Conservation (phyloP, 1,140 invertebrate genomes). For the Eueides isabella region DNA sequence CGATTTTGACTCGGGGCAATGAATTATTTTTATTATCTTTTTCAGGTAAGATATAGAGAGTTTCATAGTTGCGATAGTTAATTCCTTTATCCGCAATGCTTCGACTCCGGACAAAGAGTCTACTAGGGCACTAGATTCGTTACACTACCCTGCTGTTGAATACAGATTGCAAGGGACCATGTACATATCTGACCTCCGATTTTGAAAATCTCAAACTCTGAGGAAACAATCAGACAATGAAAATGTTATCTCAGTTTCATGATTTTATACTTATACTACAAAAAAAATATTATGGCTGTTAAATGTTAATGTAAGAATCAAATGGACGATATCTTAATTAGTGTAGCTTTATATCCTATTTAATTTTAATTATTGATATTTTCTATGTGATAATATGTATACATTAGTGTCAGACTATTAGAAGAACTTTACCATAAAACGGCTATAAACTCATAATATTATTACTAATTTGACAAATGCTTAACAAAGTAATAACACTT, state of each 20-base stretch:
- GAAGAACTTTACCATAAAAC: not conserved
- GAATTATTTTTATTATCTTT: too few relatives aligned
- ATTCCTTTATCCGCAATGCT: too few relatives aligned
- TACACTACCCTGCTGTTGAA: too few relatives aligned
- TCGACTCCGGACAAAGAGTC: too few relatives aligned
- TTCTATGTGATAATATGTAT: not conserved
- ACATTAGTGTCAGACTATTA: not conserved
- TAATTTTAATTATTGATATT: not conserved
- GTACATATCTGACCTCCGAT: not conserved
- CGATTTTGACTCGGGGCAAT: too few relatives aligned
- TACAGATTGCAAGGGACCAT: too few relatives aligned
- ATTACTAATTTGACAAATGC: conserved; percentile 22
- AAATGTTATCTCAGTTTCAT: not conserved
- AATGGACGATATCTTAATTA: not conserved
- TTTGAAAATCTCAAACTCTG: not conserved
- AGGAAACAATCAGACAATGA: not conserved
- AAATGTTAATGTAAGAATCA: too few relatives aligned
- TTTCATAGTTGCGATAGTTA: too few relatives aligned
- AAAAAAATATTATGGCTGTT: too few relatives aligned
- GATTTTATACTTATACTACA: too few relatives aligned
- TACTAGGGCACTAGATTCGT: too few relatives aligned
- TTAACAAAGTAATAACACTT: conserved; percentile 19
- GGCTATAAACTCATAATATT: conserved; percentile 17
- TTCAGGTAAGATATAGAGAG: too few relatives aligned
- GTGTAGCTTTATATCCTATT: not conserved